These are phyloP conservation scores for Dipodomys stephensi DNA, from an alignment of 2,113 vertebrate genomes.

Conservation along the genomic window DNA sequence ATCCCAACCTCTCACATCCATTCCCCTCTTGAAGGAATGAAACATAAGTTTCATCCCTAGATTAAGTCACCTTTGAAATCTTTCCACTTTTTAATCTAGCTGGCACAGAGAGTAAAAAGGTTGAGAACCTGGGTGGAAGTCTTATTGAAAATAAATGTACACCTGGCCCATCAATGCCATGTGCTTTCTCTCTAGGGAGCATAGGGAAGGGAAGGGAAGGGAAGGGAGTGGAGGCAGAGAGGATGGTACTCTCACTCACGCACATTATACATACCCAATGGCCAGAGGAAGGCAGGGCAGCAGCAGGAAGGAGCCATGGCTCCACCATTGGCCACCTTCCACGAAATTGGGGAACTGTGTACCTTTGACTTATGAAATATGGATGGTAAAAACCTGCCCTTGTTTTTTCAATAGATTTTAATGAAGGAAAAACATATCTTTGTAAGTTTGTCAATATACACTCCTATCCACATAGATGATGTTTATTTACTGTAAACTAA, in stretches of 20 bases:
- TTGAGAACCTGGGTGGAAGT: background rate
- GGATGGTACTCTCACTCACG: background rate
- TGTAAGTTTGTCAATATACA: conserved; percentile 8
- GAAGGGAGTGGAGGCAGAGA: background rate
- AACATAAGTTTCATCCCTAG: background rate
- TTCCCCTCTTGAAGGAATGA: background rate
- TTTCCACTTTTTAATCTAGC: background rate
- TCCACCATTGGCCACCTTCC: fast-evolving
- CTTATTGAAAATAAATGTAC: background rate
- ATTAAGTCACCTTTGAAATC: background rate
- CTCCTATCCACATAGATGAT: background rate
- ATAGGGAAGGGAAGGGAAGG: background rate
- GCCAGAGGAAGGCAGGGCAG: background rate
- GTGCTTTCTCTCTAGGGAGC: background rate
- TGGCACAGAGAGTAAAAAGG: background rate
- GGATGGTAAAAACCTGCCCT: background rate
- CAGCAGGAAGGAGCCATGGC: background rate
- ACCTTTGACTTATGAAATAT: background rate
- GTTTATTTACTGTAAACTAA: conserved; percentile 29
- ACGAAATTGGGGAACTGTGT: background rate
- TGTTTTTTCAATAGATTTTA: background rate
- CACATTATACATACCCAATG: fast-evolving
- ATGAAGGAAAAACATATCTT: background rate
- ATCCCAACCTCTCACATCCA: background rate
- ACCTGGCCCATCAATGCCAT: background rate